Conservation (phyloP, 2,888 invertebrate genomes). For the Drosophila subsilvestris region DNA sequence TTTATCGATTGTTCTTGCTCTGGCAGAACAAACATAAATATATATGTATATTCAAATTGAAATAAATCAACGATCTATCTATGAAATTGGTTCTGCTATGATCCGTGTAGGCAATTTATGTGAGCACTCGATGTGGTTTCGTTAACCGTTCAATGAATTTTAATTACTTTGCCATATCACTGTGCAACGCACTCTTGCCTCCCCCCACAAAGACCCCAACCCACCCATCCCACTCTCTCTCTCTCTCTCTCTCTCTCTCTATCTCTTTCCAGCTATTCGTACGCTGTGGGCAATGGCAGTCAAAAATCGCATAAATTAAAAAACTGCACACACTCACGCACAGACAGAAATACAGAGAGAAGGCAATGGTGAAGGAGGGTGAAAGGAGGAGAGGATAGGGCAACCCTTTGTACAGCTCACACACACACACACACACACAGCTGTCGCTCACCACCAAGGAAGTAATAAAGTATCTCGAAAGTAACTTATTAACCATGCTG, state of each 20-base stretch:
- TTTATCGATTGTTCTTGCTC: too few species aligned
- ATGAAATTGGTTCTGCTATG: too few species aligned
- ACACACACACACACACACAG: slow-evolving; percentile 10
- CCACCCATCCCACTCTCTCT: neutral
- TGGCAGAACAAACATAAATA: too few species aligned
- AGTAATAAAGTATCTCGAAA: slow-evolving; percentile 80
- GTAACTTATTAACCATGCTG: slow-evolving; percentile 81
- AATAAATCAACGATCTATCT: too few species aligned
- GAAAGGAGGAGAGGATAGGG: slow-evolving; percentile 15
- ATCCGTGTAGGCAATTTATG: too few species aligned
- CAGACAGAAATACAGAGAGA: slow-evolving; percentile 15
- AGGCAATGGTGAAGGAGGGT: neutral
- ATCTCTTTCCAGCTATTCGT: neutral
- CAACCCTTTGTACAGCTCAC: slow-evolving; percentile 41
- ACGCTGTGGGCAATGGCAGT: slow-evolving; percentile 43
- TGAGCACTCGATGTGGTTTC: too few species aligned
- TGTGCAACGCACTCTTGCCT: neutral
- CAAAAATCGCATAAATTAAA: slow-evolving; percentile 77
- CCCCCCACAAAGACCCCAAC: neutral
- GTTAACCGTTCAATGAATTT: neutral
- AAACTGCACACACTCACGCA: slow-evolving; percentile 54
- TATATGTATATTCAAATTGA: too few species aligned
- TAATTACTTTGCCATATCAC: neutral
- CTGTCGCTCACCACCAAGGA: slow-evolving; percentile 69
- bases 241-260: neutral